Conservation (phyloP, 2,797 vertebrate genomes). For the Buphagus erythrorhynchus region DNA sequence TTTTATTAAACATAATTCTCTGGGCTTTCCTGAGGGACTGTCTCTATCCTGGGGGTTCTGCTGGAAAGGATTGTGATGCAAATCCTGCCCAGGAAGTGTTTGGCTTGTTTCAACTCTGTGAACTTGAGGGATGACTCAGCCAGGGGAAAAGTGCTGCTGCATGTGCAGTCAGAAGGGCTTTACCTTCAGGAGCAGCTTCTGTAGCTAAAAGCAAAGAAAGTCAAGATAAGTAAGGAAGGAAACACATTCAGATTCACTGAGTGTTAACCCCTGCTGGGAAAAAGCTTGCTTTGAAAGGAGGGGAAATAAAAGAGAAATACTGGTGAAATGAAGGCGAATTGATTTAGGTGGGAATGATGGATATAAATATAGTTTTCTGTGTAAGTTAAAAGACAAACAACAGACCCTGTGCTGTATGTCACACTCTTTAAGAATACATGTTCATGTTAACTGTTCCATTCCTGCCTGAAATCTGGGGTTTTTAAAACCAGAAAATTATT, state of each 20-base stretch:
- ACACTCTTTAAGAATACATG: fast-evolving
- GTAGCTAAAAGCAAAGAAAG: background rate
- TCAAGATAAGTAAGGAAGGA: background rate
- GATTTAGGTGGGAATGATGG: background rate
- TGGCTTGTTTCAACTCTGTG: background rate
- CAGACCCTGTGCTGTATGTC: background rate
- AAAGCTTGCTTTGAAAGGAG: background rate
- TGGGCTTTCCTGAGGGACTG: background rate
- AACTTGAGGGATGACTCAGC: constrained; percentile 24
- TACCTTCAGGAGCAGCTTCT: background rate
- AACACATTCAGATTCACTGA: background rate
- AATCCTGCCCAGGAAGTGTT: background rate
- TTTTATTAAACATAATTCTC: background rate
- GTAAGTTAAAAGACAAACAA: background rate
- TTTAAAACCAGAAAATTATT: background rate
- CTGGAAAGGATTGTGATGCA: background rate
- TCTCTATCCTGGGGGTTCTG: background rate
- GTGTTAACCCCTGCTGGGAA: background rate
- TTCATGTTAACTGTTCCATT: background rate
- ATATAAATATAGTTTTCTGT: background rate
- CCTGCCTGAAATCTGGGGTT: background rate
- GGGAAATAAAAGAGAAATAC: fast-evolving
- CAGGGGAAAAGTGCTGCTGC: background rate
- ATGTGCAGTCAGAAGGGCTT: background rate
- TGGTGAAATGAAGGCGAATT: background rate